phyloP scores from a whole-genome alignment of 2,113 vertebrate genomes.

The Malaclemys terrapin region DNA sequence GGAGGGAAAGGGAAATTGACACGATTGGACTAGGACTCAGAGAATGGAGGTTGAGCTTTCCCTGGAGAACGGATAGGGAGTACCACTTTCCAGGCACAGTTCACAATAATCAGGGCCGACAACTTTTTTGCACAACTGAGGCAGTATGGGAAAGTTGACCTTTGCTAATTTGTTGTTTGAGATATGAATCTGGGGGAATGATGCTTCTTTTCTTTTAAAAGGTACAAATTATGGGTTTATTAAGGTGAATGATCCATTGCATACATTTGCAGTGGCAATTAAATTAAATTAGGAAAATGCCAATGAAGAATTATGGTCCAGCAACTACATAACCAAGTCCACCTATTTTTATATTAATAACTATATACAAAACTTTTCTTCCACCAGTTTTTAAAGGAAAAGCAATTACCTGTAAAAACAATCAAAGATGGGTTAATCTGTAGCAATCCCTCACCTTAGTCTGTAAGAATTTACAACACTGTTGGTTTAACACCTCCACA shows the following conservation, averaged over 20 bases:
- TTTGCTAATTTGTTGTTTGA: background rate
- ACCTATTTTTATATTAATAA: background rate
- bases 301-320: background rate
- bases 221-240: background rate
- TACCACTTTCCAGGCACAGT: background rate
- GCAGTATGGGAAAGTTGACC: background rate
- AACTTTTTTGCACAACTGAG: background rate
- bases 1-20: background rate
- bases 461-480: slow-evolving; percentile 98
- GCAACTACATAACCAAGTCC: background rate
- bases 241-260: background rate
- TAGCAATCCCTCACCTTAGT: slow-evolving; percentile 86
- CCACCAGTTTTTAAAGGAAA: background rate
- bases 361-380: background rate
- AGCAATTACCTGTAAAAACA: background rate
- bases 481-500: slow-evolving; percentile 98
- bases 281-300: background rate
- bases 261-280: background rate
- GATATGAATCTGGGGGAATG: rapidly evolving
- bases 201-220: background rate
- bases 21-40: background rate
- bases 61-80: background rate
- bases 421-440: background rate
- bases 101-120: background rate
- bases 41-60: background rate